phyloP scores from a whole-genome alignment of 2,797 vertebrate species.

The Darevskia nairensis region DNA sequence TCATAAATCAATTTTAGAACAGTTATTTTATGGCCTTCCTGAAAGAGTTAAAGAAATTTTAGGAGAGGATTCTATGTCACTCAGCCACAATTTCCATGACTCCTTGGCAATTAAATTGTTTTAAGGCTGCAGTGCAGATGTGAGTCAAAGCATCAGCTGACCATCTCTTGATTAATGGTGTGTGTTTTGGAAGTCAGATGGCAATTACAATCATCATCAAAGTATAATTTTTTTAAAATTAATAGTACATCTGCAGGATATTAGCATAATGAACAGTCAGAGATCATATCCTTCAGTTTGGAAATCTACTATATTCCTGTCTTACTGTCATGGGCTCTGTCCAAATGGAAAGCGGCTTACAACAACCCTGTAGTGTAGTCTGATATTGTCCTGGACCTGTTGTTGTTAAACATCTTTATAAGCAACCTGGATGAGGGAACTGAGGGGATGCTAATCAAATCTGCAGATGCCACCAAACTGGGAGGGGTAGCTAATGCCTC shows the following conservation, averaged over 20 bases:
- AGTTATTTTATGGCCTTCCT: not conserved
- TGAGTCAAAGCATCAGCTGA: not conserved
- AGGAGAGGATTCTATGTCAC: not conserved
- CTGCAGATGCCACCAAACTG: too few species aligned
- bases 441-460: too few species aligned
- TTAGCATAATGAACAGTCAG: not conserved
- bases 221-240: not conserved
- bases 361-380: too few species aligned
- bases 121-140: not conserved
- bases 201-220: not conserved
- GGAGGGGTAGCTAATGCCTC: too few species aligned
- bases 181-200: not conserved
- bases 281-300: not conserved
- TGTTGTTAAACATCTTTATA: too few species aligned
- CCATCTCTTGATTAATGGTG: not conserved
- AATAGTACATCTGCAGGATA: not conserved
- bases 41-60: not conserved
- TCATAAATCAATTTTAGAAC: not conserved
- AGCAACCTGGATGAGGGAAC: too few species aligned
- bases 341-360: not conserved
- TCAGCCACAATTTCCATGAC: not conserved
- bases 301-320: not conserved
- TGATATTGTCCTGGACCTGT: too few species aligned
- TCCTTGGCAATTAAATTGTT: not conserved
- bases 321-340: not conserved